Base-by-base conservation (phyloP, 2,113 vertebrate species). In the Paramormyrops kingsleyae region DNA sequence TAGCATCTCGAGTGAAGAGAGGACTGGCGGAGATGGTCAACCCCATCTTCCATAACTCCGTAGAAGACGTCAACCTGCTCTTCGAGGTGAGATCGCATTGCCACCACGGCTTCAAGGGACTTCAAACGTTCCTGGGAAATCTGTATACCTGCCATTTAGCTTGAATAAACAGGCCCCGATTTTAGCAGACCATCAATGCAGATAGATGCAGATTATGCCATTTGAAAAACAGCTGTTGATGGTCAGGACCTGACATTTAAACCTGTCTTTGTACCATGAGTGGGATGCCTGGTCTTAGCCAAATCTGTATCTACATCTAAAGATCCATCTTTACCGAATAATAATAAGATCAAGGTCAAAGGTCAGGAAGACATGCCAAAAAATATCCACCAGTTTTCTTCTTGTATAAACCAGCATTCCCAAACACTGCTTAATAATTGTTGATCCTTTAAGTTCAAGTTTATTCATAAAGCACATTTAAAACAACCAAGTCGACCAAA, bases 41-140 rank as follows among this genome's bases (percentile, higher is more conserved):
- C 84, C 96, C 96, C 0, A 83, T 96, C 80, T 93, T 97, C 90
- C 97, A 97, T 90, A 95, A 91, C 91, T 96, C 97, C 0, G 85
- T 96, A 92, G 95, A 97, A 83, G 96, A 97, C 0, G 95, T 96
- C 35, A 94, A 97, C 24, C 93, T 97, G 91, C 95, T 97, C 46
- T 97, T 95, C 83, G 96, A 96, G 95, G 96, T 96, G 83, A 88
- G 89, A 62, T 19, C 1, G 3, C 31, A 35, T 35, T 15, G 2
- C 31, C 49, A 6, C 46, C 4, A 0, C 7, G 1, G 21, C 46
- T n/a, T 49, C 44, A 12, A 19, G 46, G 9, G 83, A 49, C 83
- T 85, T 47, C 35, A 50, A 35, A 88, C 21, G 1, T 50, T 10
- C 31, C 35, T 24, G 21, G 39, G 47, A 87, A 53, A 53, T 53